phyloP scores from a whole-genome alignment of 2,113 vertebrate species.

The Varanus komodoensis region DNA sequence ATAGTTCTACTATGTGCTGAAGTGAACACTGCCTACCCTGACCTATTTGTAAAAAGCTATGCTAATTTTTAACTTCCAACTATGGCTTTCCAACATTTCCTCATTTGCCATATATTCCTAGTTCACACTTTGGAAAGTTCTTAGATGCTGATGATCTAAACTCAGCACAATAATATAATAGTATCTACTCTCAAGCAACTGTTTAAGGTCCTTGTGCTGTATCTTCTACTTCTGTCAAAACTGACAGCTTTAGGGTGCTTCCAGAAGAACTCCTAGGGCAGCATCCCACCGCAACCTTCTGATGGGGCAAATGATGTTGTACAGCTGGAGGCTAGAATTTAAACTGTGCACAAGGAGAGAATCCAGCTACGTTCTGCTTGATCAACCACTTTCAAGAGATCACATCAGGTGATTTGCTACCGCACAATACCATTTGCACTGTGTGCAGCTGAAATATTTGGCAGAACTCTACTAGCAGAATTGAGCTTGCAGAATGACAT shows the following conservation, averaged over 20 bases:
- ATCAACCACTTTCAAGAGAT: too few species aligned
- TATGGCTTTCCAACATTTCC: not conserved
- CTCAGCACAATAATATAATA: not conserved
- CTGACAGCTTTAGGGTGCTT: not conserved
- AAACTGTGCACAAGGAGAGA: too few species aligned
- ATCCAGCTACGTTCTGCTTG: too few species aligned
- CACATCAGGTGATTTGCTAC: too few species aligned
- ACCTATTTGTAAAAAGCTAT: not conserved
- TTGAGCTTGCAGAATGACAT: too few species aligned
- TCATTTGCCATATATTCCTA: not conserved
- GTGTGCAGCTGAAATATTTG: too few species aligned
- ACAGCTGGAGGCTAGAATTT: too few species aligned
- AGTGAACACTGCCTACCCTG: not conserved
- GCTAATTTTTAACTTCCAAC: not conserved
- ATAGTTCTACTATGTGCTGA: not conserved
- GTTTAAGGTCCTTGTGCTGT: too few species aligned
- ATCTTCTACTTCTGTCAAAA: not conserved
- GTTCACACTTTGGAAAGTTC: not conserved
- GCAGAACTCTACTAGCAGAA: too few species aligned
- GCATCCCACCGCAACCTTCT: too few species aligned
- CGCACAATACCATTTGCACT: too few species aligned
- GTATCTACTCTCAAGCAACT: not conserved
- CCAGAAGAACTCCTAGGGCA: not conserved
- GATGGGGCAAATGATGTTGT: too few species aligned
- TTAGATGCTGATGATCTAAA: not conserved